phyloP scores from a whole-genome alignment of 2,888 invertebrate genomes.

The Podotricha telesiphe region DNA sequence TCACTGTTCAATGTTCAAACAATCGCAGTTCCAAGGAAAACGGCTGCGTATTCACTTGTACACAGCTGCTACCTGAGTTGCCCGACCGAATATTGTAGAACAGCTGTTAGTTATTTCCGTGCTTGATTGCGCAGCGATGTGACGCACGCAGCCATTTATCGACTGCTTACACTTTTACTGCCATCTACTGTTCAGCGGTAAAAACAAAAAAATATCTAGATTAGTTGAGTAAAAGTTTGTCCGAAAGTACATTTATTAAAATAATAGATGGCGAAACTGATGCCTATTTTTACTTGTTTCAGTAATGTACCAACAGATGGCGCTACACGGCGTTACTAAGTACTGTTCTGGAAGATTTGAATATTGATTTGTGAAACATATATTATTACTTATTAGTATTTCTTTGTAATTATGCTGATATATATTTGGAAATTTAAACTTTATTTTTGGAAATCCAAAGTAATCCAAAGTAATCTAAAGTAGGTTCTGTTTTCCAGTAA shows the following conservation, averaged over 20 bases:
- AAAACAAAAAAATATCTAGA: neutral
- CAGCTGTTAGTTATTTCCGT: conserved; percentile 83
- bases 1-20: conserved; percentile 66
- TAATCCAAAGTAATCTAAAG: no score
- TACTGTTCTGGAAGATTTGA: neutral
- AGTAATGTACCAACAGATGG: neutral
- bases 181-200: conserved; percentile 48
- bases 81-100: conserved; percentile 81
- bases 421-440: neutral
- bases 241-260: neutral
- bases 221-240: neutral
- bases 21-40: conserved; percentile 78
- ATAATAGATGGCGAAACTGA: conserved; percentile 20
- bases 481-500: neutral
- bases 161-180: conserved; percentile 56
- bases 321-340: neutral
- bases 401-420: neutral
- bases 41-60: conserved; percentile 64
- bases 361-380: neutral
- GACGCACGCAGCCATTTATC: conserved; percentile 74
- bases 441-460: neutral
- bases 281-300: neutral
- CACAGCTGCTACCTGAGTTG: conserved; percentile 77
- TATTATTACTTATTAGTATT: neutral
- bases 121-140: conserved; percentile 77